Conservation (phyloP, 92 coral and sea anemone species). For the Parazoanthus atlanticus region DNA sequence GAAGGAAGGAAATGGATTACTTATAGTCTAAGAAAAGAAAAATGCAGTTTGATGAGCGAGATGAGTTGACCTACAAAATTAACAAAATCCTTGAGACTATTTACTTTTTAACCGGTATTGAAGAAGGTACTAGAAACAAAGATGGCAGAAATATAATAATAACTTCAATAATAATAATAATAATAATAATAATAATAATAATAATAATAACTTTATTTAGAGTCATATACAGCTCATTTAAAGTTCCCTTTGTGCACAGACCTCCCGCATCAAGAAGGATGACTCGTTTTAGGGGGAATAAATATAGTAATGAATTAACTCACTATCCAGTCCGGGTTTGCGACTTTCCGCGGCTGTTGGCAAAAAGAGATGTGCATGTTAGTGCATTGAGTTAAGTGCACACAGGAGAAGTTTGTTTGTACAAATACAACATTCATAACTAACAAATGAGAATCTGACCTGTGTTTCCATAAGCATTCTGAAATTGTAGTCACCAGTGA, state of each 20-base stretch:
- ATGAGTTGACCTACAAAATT: too few relatives aligned
- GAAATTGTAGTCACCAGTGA: conserved; percentile 82
- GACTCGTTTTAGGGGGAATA: background rate
- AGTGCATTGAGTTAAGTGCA: background rate
- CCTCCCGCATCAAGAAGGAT: background rate
- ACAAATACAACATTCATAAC: background rate
- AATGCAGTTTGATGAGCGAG: too few relatives aligned
- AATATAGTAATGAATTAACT: conserved; percentile 33
- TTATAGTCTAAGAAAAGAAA: too few relatives aligned
- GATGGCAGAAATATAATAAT: too few relatives aligned
- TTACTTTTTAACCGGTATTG: too few relatives aligned
- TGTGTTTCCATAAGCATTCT: conserved; percentile 88
- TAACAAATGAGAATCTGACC: conserved; percentile 50
- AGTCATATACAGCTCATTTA: too few relatives aligned
- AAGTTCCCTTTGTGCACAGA: background rate
- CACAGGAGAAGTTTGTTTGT: background rate
- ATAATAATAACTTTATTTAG: too few relatives aligned
- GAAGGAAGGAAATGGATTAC: too few relatives aligned
- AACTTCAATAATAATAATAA: too few relatives aligned
- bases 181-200: too few relatives aligned
- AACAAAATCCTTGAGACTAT: too few relatives aligned
- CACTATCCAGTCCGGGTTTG: conserved; percentile 99
- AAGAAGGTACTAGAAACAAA: too few relatives aligned
- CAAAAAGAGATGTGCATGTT: background rate
- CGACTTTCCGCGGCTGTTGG: conserved; percentile 93